Conservation (phyloP, 2,113 vertebrate species). For the Chaetorhynchus papuensis region DNA sequence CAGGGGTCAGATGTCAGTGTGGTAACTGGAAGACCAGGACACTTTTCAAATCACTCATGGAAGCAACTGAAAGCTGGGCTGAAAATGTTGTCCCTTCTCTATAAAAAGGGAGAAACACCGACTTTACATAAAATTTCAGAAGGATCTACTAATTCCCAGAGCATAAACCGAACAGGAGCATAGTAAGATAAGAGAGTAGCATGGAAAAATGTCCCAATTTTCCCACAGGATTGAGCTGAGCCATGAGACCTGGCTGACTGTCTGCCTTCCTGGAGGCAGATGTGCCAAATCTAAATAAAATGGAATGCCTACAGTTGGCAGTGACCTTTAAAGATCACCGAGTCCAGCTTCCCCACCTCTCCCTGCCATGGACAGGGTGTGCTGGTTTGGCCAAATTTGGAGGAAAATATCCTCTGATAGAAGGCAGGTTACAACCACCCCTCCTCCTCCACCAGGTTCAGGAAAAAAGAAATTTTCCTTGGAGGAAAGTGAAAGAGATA, state of each 20-base stretch:
- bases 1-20: neutral
- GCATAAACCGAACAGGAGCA: neutral
- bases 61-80: neutral
- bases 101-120: neutral
- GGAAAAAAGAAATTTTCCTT: too few species aligned
- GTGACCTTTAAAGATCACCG: accelerated
- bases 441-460: too few species aligned
- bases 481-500: too few species aligned
- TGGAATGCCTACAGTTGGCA: neutral
- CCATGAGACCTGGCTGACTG: neutral
- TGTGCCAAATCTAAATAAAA: neutral
- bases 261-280: neutral
- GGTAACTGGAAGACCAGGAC: neutral
- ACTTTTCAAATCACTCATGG: neutral
- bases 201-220: neutral
- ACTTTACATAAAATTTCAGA: neutral
- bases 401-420: too few species aligned
- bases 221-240: neutral
- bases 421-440: too few species aligned
- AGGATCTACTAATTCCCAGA: neutral
- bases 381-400: too few species aligned
- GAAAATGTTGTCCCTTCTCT: neutral
- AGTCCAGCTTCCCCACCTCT: neutral
- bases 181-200: neutral
- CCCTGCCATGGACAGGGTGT: accelerated